Base-by-base conservation (phyloP, 2,113 vertebrate genomes). In the Galbula dea region DNA sequence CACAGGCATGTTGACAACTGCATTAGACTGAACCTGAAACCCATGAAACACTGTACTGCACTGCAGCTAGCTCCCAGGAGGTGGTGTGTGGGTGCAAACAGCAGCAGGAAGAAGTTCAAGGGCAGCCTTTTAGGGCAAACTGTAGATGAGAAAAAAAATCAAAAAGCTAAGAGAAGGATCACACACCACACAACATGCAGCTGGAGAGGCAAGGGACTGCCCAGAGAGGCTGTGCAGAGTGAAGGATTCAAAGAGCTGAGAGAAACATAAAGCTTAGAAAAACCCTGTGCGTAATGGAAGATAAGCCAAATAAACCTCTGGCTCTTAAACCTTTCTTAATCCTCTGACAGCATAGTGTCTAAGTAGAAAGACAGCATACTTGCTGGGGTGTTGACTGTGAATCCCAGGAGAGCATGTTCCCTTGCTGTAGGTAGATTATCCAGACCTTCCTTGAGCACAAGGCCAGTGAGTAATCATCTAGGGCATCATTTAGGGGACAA, bases 221-320 rank as follows among this genome's bases (percentile, higher is more conserved):
- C 0, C 0, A 52, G 39, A 87, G 49, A 52, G 6, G 17, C n/a
- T 52, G 27, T 3, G 13, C 32, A 27, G 11, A 57, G 32, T 8
- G 15, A 66, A 59, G 67, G 32, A 24, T 54, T 76, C 49, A 34
- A 54, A 52, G n/a, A 46, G 26, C 48, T 63, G 29, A 82, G 43
- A 41, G 58, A n/a, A 52, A 77, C 1, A 7, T 11, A 49, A 52
- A 57, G 29, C 37, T 72, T 76, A 63, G 39, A 79, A 34, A 76
- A 89, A 46, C 32, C 8, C 49, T 46, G 11, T 24, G 37, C 10
- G 4, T 51, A 89, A 88, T 8, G 37, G 37, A 84, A 89, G 58
- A 22, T 52, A 65, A 94, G 24, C 61, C 58, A 83, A 92, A 91
- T 55, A 83, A 91, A 76, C 5, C 3, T 30, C 49, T 68, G 8